Evolutionary conservation across 2,113 vertebrate genomes (phyloP).

Genomic region (Sylvicapra grimmia): DNA sequence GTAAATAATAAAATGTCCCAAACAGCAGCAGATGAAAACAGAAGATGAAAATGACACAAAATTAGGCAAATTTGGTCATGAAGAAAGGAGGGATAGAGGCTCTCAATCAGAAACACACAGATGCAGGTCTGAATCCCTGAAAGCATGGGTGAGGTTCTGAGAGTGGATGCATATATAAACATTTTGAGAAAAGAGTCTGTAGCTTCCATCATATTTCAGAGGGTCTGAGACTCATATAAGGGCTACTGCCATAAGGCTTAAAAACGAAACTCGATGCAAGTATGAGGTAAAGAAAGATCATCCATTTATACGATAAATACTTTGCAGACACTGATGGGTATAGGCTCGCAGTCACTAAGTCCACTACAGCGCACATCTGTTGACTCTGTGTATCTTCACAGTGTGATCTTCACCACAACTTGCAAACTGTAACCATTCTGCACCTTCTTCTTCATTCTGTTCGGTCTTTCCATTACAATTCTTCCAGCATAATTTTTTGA

Average conservation of each 20-base stretch:
- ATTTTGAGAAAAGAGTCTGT: neutral
- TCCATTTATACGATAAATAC: constrained; percentile 25
- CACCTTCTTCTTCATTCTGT: constrained; percentile 71
- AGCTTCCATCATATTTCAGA: neutral
- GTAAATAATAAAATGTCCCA: neutral
- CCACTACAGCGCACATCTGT: constrained; percentile 75
- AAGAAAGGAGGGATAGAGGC: neutral
- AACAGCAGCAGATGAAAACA: neutral
- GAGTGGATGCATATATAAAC: neutral
- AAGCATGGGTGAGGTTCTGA: neutral
- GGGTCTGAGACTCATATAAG: neutral
- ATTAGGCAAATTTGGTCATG: neutral
- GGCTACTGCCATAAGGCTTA: neutral
- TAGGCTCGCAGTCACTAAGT: neutral
- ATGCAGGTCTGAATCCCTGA: neutral
- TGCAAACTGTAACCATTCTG: constrained; percentile 89
- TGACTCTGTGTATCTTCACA: constrained; percentile 93
- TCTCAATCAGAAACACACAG: neutral
- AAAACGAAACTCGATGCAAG: neutral
- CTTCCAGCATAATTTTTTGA: constrained; percentile 93
- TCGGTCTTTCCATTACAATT: constrained; percentile 79
- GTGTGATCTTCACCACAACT: constrained; percentile 91
- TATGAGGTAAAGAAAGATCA: neutral
- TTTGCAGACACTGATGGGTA: neutral
- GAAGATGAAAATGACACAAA: neutral